Base-by-base conservation (phyloP, 1,140 invertebrate species). In the Arctopsyche grandis region DNA sequence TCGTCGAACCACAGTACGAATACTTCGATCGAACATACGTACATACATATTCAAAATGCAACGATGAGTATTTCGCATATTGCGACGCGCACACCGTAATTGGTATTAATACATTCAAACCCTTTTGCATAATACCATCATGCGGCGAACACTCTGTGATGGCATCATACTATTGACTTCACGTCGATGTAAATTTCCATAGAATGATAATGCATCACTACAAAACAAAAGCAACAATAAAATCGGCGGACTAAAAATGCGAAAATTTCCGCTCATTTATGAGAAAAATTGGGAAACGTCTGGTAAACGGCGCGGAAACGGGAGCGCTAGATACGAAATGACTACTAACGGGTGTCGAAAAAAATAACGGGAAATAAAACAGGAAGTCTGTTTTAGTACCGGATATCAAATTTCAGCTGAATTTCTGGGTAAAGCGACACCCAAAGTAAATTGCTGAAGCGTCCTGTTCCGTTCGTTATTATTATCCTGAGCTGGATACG, bases 231-330 rank as follows among this genome's bases (percentile, higher is more conserved):
- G 22, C 10, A 66, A n/a, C n/a, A n/a, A n/a, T n/a, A n/a, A n/a
- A n/a, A n/a, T n/a, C n/a, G n/a, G n/a, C n/a, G n/a, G n/a, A n/a
- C n/a, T 12, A 3, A 66, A 26, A 12, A 29, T 66, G 63, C 63
- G 63, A 66, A 66, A 66, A 66, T 66, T 66, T 66, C 63, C 63
- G 63, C 0, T 66, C 63, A 22, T 66, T 66, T 66, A 22, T 26
- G 22, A 26, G 63, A 66, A 66, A 66, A 66, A 66, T 66, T 66
- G 19, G 63, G 21, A 66, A 66, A 66, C 14, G 63, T 66, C 14
- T 26, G 63, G 63, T 66, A 66, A 66, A 66, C 63, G 63, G 63
- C 63, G 63, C 63, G 63, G 63, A 66, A 66, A 66, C 63, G 63
- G 19, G 63, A 66, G 24, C 63, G 24, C 24, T 24, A 66, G 24